These are phyloP conservation scores for Squalus acanthias DNA, from an alignment of 2,797 vertebrate genomes.

Conservation along the genomic window DNA sequence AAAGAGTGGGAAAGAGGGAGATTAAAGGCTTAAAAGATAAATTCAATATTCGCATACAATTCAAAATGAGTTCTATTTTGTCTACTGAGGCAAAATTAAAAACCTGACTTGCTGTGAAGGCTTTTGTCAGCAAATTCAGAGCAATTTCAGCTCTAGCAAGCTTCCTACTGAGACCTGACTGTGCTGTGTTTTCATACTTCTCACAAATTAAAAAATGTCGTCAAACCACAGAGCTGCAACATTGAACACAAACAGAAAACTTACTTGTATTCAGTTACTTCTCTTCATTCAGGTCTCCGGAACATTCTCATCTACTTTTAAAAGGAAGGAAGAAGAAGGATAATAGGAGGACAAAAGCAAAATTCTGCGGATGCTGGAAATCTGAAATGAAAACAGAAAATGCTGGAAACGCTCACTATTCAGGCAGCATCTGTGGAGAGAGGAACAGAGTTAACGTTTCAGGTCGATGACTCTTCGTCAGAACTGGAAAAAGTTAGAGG, in stretches of 20 bases:
- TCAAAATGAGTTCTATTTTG: neutral
- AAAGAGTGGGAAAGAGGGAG: neutral
- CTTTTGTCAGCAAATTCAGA: neutral
- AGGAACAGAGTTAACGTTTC: too few relatives aligned
- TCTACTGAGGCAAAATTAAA: constrained; percentile 7
- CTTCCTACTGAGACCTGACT: neutral
- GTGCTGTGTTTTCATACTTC: neutral
- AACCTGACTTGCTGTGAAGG: neutral
- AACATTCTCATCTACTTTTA: too few relatives aligned
- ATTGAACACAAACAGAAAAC: neutral
- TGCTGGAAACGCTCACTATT: too few relatives aligned
- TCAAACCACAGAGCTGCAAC: neutral
- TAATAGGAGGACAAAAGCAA: too few relatives aligned
- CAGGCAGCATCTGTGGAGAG: too few relatives aligned
- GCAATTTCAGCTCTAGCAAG: neutral
- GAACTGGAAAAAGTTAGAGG: too few relatives aligned
- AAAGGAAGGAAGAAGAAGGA: too few relatives aligned
- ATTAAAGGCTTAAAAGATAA: constrained; percentile 27
- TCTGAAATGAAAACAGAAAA: too few relatives aligned
- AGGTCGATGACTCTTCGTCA: too few relatives aligned
- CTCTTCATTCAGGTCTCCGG: neutral
- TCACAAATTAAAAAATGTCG: neutral
- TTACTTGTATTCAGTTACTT: neutral
- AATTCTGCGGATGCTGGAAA: too few relatives aligned
- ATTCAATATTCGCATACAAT: neutral